Evolutionary conservation across 2,113 vertebrate species (phyloP).

Genomic region (Ahaetulla prasina): DNA sequence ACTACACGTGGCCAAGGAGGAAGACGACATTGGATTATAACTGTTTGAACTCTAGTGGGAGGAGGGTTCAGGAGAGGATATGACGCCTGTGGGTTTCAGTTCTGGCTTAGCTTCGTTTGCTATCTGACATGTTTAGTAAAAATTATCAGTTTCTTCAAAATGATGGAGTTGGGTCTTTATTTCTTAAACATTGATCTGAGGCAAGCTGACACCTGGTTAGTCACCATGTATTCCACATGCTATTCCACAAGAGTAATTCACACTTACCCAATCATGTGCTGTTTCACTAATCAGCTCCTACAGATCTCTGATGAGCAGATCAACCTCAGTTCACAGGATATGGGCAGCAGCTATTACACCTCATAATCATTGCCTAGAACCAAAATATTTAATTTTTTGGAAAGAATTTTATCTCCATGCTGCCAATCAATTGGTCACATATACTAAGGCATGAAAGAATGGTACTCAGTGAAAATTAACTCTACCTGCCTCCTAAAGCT

Average conservation of each 20-base stretch:
- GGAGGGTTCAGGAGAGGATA: too few species aligned
- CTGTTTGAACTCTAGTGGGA: too few species aligned
- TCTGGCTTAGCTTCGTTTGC: too few species aligned
- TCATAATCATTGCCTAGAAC: background rate
- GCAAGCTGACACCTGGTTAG: too few species aligned
- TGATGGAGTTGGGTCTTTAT: too few species aligned
- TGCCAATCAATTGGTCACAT: background rate
- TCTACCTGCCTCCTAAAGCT: background rate
- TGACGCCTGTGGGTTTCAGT: too few species aligned
- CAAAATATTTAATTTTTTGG: background rate
- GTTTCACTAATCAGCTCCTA: background rate
- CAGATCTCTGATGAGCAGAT: background rate
- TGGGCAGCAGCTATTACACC: background rate
- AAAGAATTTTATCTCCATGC: background rate
- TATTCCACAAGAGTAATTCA: background rate
- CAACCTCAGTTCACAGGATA: background rate
- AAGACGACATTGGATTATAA: too few species aligned
- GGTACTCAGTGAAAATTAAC: background rate
- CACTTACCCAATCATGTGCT: background rate
- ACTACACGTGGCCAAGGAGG: too few species aligned
- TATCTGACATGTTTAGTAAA: too few species aligned
- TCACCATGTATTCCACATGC: background rate
- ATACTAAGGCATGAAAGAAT: background rate
- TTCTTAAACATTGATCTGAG: too few species aligned
- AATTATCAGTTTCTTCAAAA: too few species aligned